Conservation (phyloP, 2,113 vertebrate genomes). For the Lipophrys pholis region DNA sequence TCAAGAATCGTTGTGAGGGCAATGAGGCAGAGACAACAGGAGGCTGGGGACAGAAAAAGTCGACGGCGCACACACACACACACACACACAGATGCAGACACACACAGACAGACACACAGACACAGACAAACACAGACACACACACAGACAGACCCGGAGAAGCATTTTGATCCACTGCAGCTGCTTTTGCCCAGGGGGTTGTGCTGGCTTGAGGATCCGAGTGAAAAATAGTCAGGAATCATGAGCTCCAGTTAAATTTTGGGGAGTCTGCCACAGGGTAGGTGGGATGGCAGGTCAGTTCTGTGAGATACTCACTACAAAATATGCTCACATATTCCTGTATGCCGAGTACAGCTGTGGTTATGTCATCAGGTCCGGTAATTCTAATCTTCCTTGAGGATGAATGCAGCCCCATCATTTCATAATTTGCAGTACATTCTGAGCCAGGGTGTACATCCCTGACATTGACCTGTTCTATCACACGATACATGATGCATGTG, state of each 20-base stretch:
- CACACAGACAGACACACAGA: slow-evolving; percentile 22
- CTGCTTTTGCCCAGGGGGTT: no score
- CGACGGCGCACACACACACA: slow-evolving; percentile 24
- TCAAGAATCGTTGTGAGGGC: slow-evolving; percentile 64
- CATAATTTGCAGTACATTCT: no score
- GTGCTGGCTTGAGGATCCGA: no score
- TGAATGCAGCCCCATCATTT: slow-evolving; percentile 10
- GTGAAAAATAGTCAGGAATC: neutral
- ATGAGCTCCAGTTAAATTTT: neutral
- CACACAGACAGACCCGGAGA: neutral
- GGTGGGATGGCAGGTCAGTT: neutral
- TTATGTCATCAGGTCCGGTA: neutral
- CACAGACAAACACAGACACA: slow-evolving; percentile 26
- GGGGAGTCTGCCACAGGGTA: neutral
- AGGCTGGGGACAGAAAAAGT: slow-evolving; percentile 44
- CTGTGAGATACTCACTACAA: slow-evolving; percentile 1
- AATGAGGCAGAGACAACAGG: slow-evolving; percentile 63
- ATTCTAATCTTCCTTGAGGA: neutral
- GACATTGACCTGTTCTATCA: slow-evolving; percentile 28
- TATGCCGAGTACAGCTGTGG: no score
- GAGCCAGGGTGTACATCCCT: neutral
- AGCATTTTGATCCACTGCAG: slow-evolving; percentile 15
- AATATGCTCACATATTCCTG: slow-evolving; percentile 1
- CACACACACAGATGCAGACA: slow-evolving; percentile 22
- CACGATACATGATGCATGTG: slow-evolving; percentile 30